Conservation (phyloP, 2,113 vertebrate species). For the Lepus timidus region DNA sequence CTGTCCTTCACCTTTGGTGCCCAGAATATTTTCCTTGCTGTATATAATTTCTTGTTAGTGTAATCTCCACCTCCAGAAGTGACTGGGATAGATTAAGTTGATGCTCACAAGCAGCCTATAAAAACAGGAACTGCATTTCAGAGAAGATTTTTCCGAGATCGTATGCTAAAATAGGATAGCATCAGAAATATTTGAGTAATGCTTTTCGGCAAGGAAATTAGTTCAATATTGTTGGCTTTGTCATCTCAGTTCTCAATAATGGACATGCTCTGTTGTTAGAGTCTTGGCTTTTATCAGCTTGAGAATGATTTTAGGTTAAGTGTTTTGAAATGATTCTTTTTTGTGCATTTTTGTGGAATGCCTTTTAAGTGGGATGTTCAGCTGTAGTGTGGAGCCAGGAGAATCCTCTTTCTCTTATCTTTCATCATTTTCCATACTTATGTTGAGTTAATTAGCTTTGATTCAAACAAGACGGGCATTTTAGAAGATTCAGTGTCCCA, state of each 20-base stretch:
- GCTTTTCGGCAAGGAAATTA: slow-evolving; percentile 62
- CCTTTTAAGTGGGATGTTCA: background rate
- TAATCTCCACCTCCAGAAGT: slow-evolving; percentile 14
- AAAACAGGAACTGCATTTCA: slow-evolving; percentile 73
- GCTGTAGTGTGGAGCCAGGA: background rate
- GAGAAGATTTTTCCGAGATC: slow-evolving; percentile 68
- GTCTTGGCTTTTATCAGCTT: slow-evolving; percentile 52
- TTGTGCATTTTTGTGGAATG: slow-evolving; percentile 15
- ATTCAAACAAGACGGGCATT: slow-evolving; percentile 33
- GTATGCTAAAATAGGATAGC: slow-evolving; percentile 64
- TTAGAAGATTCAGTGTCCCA: slow-evolving; percentile 18
- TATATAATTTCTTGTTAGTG: slow-evolving; percentile 55
- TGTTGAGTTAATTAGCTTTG: slow-evolving; percentile 54
- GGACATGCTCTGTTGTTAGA: slow-evolving; percentile 11
- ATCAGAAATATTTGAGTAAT: slow-evolving; percentile 75
- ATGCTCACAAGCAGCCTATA: slow-evolving; percentile 8
- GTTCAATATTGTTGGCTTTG: slow-evolving; percentile 68
- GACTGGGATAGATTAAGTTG: slow-evolving; percentile 65
- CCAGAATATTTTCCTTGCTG: slow-evolving; percentile 42
- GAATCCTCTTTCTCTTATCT: background rate
- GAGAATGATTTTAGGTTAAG: slow-evolving; percentile 58
- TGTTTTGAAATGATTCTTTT: slow-evolving; percentile 51
- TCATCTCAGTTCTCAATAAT: background rate
- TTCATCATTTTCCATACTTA: slow-evolving; percentile 23
- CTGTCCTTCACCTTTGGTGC: background rate